Evolutionary conservation across 2,113 vertebrate genomes (phyloP).

Genomic region (Cyprinus carpio): DNA sequence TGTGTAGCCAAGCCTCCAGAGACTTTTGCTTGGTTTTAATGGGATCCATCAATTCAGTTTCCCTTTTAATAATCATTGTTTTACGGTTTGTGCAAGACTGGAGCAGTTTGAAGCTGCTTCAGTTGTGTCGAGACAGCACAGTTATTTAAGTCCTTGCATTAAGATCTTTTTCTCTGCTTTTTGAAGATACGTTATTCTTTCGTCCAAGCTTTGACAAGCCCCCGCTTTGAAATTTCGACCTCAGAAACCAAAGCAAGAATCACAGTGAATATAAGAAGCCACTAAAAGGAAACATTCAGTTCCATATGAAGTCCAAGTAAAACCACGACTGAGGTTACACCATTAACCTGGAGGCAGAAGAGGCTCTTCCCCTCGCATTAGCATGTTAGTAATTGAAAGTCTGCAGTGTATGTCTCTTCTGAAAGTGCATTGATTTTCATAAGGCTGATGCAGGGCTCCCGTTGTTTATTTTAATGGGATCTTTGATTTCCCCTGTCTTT

Average conservation of each 20-base stretch:
- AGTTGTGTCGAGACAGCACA: slow-evolving; percentile 39
- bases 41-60: slow-evolving; percentile 72
- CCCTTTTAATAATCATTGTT: slow-evolving; percentile 77
- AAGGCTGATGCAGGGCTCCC: slow-evolving; percentile 59
- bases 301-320: slow-evolving; percentile 58
- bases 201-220: slow-evolving; percentile 65
- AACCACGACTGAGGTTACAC: slow-evolving; percentile 66
- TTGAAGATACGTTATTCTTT: slow-evolving; percentile 53
- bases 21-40: slow-evolving; percentile 73
- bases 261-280: slow-evolving; percentile 14
- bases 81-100: slow-evolving; percentile 61
- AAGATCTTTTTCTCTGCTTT: slow-evolving; percentile 42
- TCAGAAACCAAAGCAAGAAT: slow-evolving; percentile 38
- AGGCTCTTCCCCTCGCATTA: slow-evolving; percentile 60
- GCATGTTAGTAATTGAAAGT: slow-evolving; percentile 63
- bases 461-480: slow-evolving; percentile 63
- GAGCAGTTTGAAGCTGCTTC: slow-evolving; percentile 41
- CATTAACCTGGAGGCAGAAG: slow-evolving; percentile 65
- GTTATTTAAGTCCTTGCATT: slow-evolving; percentile 43
- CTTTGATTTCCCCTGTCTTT: slow-evolving; percentile 65
- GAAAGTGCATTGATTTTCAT: slow-evolving; percentile 71
- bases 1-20: slow-evolving; percentile 71
- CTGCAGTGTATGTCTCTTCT: slow-evolving; percentile 50
- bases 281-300: slow-evolving; percentile 58
- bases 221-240: slow-evolving; percentile 59